Evolutionary conservation across 2,888 invertebrate genomes (phyloP).

Genomic region (Cheilosia vulpina): DNA sequence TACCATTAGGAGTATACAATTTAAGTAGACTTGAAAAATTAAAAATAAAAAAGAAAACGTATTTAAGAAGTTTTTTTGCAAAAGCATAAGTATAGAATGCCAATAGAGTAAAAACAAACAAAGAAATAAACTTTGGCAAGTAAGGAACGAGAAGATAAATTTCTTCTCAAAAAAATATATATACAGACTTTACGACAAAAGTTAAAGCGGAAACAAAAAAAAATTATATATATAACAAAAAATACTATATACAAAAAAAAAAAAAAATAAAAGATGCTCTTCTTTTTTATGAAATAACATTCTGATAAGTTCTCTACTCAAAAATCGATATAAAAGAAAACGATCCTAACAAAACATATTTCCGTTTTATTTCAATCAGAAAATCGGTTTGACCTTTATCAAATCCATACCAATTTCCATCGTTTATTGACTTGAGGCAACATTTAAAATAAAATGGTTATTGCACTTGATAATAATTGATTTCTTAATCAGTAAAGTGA

Average conservation of each 20-base stretch:
- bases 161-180: slow-evolving; percentile 43
- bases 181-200: slow-evolving; percentile 37
- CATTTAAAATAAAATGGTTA: slow-evolving; percentile 6
- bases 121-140: slow-evolving; percentile 40
- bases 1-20: slow-evolving; percentile 70
- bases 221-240: slow-evolving; percentile 11
- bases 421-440: slow-evolving; percentile 14
- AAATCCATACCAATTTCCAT: slow-evolving; percentile 23
- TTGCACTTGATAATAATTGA: slow-evolving; percentile 33
- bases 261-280: slow-evolving; percentile 47
- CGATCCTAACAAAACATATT: slow-evolving; percentile 5
- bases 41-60: slow-evolving; percentile 37
- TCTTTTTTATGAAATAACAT: slow-evolving; percentile 51
- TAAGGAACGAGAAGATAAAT: slow-evolving; percentile 45
- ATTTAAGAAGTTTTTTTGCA: slow-evolving; percentile 58
- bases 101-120: slow-evolving; percentile 37
- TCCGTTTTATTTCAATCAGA: slow-evolving; percentile 12
- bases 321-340: slow-evolving; percentile 6
- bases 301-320: slow-evolving; percentile 36
- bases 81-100: slow-evolving; percentile 50
- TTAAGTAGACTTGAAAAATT: slow-evolving; percentile 68
- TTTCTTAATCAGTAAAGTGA: slow-evolving; percentile 40
- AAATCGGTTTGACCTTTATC: slow-evolving; percentile 1
- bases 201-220: slow-evolving; percentile 43
- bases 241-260: slow-evolving; percentile 29